phyloP scores from a whole-genome alignment of 2,888 invertebrate species.

The Diabrotica balteata region DNA sequence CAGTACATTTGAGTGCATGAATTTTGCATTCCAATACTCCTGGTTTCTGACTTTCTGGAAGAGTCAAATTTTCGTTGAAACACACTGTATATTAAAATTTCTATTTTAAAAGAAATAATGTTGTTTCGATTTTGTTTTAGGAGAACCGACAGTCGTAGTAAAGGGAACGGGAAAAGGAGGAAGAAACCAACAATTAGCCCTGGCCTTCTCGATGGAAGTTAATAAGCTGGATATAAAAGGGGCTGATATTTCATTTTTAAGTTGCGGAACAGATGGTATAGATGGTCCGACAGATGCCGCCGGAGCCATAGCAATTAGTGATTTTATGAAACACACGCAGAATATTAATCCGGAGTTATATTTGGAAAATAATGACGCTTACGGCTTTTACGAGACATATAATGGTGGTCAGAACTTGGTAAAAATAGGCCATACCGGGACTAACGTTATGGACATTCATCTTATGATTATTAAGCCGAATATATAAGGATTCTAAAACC shows the following conservation, averaged over 20 bases:
- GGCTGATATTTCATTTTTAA: constrained; percentile 68
- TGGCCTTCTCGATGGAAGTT: constrained; percentile 73
- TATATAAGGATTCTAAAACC: not conserved
- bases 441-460: constrained; percentile 98
- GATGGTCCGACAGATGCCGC: constrained; percentile 97
- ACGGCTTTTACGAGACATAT: constrained; percentile 76
- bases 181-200: constrained; percentile 92
- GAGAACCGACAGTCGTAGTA: constrained; percentile 89
- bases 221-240: constrained; percentile 53
- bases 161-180: constrained; percentile 86
- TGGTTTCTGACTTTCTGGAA: no score
- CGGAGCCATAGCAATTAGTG: constrained; percentile 80
- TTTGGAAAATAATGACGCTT: constrained; percentile 82
- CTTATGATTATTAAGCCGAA: constrained; percentile 55
- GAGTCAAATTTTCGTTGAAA: no score
- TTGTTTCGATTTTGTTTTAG: constrained; percentile 60
- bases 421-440: constrained; percentile 90
- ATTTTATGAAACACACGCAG: constrained; percentile 62
- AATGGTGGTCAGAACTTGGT: constrained; percentile 74
- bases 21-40: no score
- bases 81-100: no score
- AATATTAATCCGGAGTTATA: constrained; percentile 59
- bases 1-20: no score
- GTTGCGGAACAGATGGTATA: constrained; percentile 95
- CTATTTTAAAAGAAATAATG: no score